Evolutionary conservation across 1,140 invertebrate species (phyloP).

Genomic region (Drosophila azteca): DNA sequence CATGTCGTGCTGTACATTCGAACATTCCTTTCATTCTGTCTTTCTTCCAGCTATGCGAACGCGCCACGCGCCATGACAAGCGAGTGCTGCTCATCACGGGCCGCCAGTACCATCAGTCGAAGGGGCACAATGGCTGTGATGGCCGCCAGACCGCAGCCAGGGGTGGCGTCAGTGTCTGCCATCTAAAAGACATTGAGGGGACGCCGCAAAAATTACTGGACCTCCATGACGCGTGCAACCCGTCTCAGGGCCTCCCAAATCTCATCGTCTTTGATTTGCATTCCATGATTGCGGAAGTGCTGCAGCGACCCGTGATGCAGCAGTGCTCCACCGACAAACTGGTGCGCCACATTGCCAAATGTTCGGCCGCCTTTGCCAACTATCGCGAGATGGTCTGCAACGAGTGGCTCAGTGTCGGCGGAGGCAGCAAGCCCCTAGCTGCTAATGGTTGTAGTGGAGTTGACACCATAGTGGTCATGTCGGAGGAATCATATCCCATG

Average conservation of each 20-base stretch:
- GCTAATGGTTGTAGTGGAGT: neutral
- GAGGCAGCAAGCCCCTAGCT: neutral
- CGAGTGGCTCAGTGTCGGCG: neutral
- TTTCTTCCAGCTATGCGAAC: constrained; percentile 50
- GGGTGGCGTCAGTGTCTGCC: constrained; percentile 1
- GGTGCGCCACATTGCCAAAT: constrained; percentile 63
- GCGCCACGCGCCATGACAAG: constrained; percentile 31
- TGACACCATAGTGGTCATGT: constrained; percentile 59
- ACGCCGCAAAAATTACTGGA: constrained; percentile 42
- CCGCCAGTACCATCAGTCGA: constrained; percentile 11
- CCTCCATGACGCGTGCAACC: constrained; percentile 7
- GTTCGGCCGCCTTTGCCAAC: constrained; percentile 62
- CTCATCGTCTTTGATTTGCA: constrained; percentile 60
- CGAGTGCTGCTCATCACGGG: constrained; percentile 55
- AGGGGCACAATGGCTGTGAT: neutral
- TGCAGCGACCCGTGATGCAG: constrained; percentile 52
- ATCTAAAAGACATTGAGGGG: constrained; percentile 44
- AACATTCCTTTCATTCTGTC: neutral
- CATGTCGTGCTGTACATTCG: neutral
- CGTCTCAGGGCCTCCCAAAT: constrained; percentile 23
- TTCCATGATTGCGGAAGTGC: constrained; percentile 44
- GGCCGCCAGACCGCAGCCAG: constrained; percentile 6
- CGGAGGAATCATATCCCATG: constrained; percentile 58
- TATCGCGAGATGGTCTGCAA: constrained; percentile 47
- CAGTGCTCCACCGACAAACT: constrained; percentile 48